Base-by-base conservation (phyloP, 2,113 vertebrate genomes). In the Gorilla gorilla region DNA sequence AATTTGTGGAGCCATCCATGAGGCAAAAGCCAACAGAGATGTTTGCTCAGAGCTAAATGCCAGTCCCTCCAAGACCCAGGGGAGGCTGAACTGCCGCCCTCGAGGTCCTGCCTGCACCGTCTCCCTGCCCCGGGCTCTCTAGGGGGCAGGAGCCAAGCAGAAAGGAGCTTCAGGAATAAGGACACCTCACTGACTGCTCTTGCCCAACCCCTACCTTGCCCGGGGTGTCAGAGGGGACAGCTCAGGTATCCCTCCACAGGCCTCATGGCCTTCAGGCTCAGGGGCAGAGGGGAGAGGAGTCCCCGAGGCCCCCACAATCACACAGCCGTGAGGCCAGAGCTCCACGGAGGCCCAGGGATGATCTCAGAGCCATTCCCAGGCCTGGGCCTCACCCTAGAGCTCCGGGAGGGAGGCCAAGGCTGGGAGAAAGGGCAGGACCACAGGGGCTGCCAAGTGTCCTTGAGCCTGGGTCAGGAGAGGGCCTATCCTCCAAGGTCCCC, bases 1-100 rank as follows among this genome's bases (percentile, higher is more conserved):
- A 43, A 32, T 84, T 25, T 59, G 75, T 57, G 27, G 59, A 86
- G 32, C 59, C 48, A 92, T 57, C 55, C 27, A 30, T 1, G 12
- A 76, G 73, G 73, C 59, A 68, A 97, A 96, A 88, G 61, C 90
- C 95, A 97, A 97, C 72, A 97, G 43, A 61, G 25, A 23, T 94
- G 76, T 96, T 95, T 97, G 93, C 93, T 87, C 17, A 1, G 22
- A 68, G 27, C 70, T 35, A 93, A 97, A 82, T 78, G 0, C 11
- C 97, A 94, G 73, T 95, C 32, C 50, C 59, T 40, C 32, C 52
- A 73, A 72, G 72, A 84, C 57, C 80, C 59, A 66, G 72, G 32
- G 70, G 79, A n/a, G 16, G 59, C 68, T 38, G 9, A 59, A 18
- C 50, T 30, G 88, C 35, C 0, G 13, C 40, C 27, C 23, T 75